phyloP scores from a whole-genome alignment of 1,140 invertebrate genomes.

The Calosoma granatense region DNA sequence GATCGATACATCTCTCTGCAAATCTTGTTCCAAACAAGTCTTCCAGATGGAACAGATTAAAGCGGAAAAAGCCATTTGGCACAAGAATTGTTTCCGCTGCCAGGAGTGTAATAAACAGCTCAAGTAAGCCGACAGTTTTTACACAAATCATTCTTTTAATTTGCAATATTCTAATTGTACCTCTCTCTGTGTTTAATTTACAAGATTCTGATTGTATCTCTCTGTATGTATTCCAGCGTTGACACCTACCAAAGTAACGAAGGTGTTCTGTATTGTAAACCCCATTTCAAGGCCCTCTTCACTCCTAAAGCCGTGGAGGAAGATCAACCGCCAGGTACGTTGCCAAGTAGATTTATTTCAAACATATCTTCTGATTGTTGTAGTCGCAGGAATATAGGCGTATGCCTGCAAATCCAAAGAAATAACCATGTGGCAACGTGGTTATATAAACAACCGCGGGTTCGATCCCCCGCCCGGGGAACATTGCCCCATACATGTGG shows the following conservation, averaged over 20 bases:
- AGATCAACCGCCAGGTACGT: slow-evolving; percentile 55
- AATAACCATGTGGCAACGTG: too few species aligned
- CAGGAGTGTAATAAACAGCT: slow-evolving; percentile 80
- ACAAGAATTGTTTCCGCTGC: slow-evolving; percentile 87
- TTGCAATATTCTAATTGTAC: slow-evolving; percentile 4
- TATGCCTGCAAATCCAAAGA: too few species aligned
- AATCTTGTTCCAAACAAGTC: slow-evolving; percentile 74
- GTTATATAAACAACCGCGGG: too few species aligned
- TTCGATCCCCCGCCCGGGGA: too few species aligned
- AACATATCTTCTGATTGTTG: too few species aligned
- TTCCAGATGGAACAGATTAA: slow-evolving; percentile 92
- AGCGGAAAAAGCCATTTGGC: slow-evolving; percentile 75
- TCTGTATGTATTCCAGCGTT: slow-evolving; percentile 53
- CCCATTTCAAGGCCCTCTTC: slow-evolving; percentile 88
- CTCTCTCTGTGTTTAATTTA: slow-evolving; percentile 5
- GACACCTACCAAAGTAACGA: slow-evolving; percentile 86
- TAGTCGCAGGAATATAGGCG: too few species aligned
- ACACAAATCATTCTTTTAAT: slow-evolving; percentile 7
- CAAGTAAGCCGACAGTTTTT: slow-evolving; percentile 47
- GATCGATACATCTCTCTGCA: slow-evolving; percentile 51
- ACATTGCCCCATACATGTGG: too few species aligned
- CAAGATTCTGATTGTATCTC: too few species aligned
- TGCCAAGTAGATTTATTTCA: slow-evolving; percentile 13
- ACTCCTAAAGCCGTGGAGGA: slow-evolving; percentile 80
- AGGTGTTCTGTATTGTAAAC: slow-evolving; percentile 79